Base-by-base conservation (phyloP, 2,888 invertebrate species). In the Timandra comae region DNA sequence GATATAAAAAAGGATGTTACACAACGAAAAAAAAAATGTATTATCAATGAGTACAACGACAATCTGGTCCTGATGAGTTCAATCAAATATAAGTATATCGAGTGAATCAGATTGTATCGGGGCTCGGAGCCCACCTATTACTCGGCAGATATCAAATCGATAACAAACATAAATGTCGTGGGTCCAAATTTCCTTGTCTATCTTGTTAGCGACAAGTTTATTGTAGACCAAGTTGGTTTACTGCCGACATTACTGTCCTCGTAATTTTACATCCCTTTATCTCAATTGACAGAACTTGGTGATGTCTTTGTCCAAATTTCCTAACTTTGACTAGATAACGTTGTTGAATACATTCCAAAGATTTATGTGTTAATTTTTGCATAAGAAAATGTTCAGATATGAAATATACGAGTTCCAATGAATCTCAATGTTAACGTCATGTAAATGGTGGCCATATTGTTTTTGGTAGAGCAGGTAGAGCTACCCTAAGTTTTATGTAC, bases 221-320 rank as follows among this genome's bases (percentile, higher is more conserved):
- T 63, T 54, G 49, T 39, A 39, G 52, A 59, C 50, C 52, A 59
- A 67, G 58, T 73, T 64, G 64, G 60, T 75, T 73, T 71, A 70
- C 62, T 60, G 52, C 64, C 59, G 53, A 59, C 66, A 65, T 77
- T 64, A 74, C 68, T 69, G 70, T 66, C 63, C 63, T 69, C 69
- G 69, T 77, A 73, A 78, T 77, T 76, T 79, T 69, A 75, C 70
- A 66, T 76, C 73, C 71, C 76, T 76, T 77, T 80, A 78, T 77
- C 77, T 75, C 63, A 66, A 75, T 72, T 64, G 69, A 63, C 70
- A 67, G 66, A 71, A 79, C 66, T 77, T 74, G 62, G 60, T 66
- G 71, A 72, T 74, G 76, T 70, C 76, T 77, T 76, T 61, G 63
- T 58, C 53, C 56, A 47, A 61, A 59, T 60, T 60, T 43, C 44